Conservation (phyloP, 2,113 vertebrate genomes). For the Cairina moschata region DNA sequence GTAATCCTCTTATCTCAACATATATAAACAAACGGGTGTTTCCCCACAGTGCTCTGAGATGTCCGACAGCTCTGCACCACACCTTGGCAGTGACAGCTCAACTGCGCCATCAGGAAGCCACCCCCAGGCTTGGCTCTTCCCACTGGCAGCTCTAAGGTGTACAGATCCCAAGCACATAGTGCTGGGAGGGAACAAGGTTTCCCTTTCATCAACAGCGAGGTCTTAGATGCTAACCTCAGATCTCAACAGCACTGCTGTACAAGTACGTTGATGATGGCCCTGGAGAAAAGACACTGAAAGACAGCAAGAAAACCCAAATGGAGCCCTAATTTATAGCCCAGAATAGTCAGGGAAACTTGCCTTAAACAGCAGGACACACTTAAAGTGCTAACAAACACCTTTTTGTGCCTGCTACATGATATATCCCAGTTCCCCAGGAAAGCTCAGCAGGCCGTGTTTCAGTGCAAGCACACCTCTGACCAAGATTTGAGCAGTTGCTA, state of each 20-base stretch:
- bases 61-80: background rate
- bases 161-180: background rate
- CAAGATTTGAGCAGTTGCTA: background rate
- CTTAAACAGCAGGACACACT: background rate
- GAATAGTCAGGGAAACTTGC: background rate
- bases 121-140: background rate
- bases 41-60: background rate
- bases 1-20: background rate
- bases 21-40: background rate
- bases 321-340: background rate
- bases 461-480: background rate
- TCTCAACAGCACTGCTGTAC: background rate
- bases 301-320: background rate
- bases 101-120: fast-evolving
- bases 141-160: background rate
- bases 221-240: background rate
- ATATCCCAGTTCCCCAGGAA: background rate
- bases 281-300: background rate
- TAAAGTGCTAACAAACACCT: background rate
- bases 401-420: background rate
- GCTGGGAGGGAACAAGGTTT: background rate
- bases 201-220: background rate
- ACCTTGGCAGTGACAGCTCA: background rate
- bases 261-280: background rate
- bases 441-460: background rate